Conservation (phyloP, 2,888 invertebrate species). For the Acleris literana region DNA sequence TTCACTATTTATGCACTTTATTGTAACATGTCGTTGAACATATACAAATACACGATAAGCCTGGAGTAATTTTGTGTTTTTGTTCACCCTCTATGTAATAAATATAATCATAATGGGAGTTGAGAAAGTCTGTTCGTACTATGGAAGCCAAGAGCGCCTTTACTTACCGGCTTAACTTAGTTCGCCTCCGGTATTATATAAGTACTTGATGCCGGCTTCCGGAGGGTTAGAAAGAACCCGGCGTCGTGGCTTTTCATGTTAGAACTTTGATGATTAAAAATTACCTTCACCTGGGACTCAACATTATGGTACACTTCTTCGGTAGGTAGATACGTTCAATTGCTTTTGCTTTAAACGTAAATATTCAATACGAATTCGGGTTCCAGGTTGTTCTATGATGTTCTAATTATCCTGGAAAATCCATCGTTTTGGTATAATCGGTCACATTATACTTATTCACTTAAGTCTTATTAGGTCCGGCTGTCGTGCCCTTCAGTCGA, state of each 20-base stretch:
- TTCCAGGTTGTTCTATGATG: no score
- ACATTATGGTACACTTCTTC: no score
- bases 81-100: conserved; percentile 9
- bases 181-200: conserved; percentile 12
- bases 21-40: conserved; percentile 60
- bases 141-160: conserved; percentile 2
- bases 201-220: conserved; percentile 10
- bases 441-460: no score
- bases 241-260: conserved; percentile 16
- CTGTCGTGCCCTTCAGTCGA: no score
- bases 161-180: conserved; percentile 33
- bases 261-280: no score
- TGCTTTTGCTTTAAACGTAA: no score
- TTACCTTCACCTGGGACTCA: no score
- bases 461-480: no score
- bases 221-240: conserved; percentile 4
- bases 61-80: conserved; percentile 33
- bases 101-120: conserved; percentile 19
- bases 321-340: no score
- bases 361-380: no score
- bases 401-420: no score
- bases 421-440: no score
- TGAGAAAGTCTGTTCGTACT: conserved; percentile 18
- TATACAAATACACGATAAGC: conserved; percentile 62
- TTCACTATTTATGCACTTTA: conserved; percentile 80